A percentile compares a stretch with the other conserved stretches of the same genome.
Evolutionary conservation across 2,888 invertebrate species (phyloP).

Genomic region (Didymodactylos carnosus): DNA sequence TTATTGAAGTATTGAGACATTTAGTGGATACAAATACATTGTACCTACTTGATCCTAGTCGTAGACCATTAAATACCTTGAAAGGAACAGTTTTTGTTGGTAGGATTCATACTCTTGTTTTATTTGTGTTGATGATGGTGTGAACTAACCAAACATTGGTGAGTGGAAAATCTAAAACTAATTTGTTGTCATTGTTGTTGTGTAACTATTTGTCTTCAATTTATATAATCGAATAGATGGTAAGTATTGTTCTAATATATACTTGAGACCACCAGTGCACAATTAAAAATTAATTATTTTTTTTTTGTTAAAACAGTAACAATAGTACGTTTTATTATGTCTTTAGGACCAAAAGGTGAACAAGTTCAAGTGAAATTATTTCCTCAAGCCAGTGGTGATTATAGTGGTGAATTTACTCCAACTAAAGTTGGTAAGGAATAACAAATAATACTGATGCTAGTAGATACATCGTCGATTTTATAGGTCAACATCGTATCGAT

Average conservation of each 20-base stretch:
- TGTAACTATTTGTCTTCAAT: too few relatives aligned
- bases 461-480: not conserved
- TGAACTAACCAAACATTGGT: too few relatives aligned
- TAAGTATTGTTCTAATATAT: too few relatives aligned
- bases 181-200: too few relatives aligned
- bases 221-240: too few relatives aligned
- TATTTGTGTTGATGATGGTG: too few relatives aligned
- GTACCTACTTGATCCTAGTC: not conserved
- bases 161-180: too few relatives aligned
- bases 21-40: not conserved
- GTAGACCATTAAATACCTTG: not conserved
- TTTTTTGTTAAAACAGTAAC: not conserved
- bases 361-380: constrained; percentile 72
- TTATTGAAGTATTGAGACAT: not conserved
- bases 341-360: constrained; percentile 35
- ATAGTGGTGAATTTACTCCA: constrained; percentile 68
- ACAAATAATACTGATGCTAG: not conserved
- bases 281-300: too few relatives aligned
- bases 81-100: not conserved
- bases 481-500: constrained; percentile 25
- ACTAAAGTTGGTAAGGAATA: constrained; percentile 26
- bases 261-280: too few relatives aligned
- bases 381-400: constrained; percentile 79
- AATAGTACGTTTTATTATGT: too few relatives aligned
- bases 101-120: too few relatives aligned